These are phyloP conservation scores for Drosophila vallismaia DNA, from an alignment of 2,888 invertebrate genomes.

Conservation along the genomic window DNA sequence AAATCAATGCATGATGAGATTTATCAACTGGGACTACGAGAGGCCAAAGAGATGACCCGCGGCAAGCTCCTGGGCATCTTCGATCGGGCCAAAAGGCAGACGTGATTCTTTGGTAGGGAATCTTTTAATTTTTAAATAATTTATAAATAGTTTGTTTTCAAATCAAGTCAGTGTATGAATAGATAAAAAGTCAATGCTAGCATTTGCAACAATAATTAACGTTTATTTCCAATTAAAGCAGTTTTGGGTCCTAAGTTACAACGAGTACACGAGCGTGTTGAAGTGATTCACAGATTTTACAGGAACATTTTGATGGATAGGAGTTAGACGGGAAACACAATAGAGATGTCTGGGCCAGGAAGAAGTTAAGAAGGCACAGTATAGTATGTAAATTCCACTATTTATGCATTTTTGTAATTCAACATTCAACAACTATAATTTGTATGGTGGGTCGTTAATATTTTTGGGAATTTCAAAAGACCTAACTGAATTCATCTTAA, in stretches of 20 bases:
- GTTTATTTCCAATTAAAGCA: constrained; percentile 36
- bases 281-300: neutral
- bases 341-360: neutral
- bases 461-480: neutral
- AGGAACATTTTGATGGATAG: neutral
- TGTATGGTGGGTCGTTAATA: constrained; percentile 12
- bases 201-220: constrained; percentile 28
- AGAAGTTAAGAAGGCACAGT: constrained; percentile 60
- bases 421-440: constrained; percentile 29
- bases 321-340: too few species aligned
- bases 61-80: constrained; percentile 97
- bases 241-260: constrained; percentile 23
- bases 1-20: constrained; percentile 97
- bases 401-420: constrained; percentile 25
- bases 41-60: constrained; percentile 97
- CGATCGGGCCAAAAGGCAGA: constrained; percentile 67
- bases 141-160: neutral
- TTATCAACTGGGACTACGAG: constrained; percentile 96
- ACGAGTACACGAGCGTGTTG: constrained; percentile 6
- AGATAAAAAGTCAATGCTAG: neutral
- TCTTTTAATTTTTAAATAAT: neutral
- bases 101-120: constrained; percentile 3
- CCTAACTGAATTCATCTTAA: neutral
- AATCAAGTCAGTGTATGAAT: neutral
- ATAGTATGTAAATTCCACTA: constrained; percentile 48